Percentiles rank a stretch among this genome's conserved stretches.
phyloP scores from a whole-genome alignment of 2,888 invertebrate genomes.

The Sceliomorpha sp. region DNA sequence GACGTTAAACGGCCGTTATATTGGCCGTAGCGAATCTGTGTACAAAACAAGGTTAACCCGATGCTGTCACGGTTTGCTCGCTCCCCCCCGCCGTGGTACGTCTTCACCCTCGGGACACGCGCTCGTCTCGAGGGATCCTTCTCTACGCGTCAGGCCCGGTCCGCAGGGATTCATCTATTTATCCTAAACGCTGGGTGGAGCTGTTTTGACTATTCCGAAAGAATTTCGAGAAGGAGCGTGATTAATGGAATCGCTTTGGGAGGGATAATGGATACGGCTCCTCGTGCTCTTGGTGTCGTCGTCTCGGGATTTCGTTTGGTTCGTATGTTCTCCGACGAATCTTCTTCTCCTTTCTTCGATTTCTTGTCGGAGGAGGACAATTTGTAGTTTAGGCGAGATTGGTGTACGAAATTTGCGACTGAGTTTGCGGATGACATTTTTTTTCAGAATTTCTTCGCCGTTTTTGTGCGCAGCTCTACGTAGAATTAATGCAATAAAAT shows the following conservation, averaged over 20 bases:
- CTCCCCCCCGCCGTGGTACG: slow-evolving; percentile 11
- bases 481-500: too few relatives aligned
- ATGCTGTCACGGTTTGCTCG: slow-evolving; percentile 55
- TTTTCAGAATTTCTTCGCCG: too few relatives aligned
- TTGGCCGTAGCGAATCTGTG: slow-evolving; percentile 75
- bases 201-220: slow-evolving; percentile 69
- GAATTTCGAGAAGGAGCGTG: slow-evolving; percentile 19
- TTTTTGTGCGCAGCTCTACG: too few relatives aligned
- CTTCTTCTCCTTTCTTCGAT: too few relatives aligned
- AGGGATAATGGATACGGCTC: too few relatives aligned
- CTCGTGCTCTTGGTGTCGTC: too few relatives aligned
- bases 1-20: slow-evolving; percentile 72
- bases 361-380: too few relatives aligned
- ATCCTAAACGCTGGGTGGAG: slow-evolving; percentile 63
- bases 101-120: slow-evolving; percentile 49
- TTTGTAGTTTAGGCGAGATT: too few relatives aligned
- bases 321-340: too few relatives aligned
- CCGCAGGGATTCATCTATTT: slow-evolving; percentile 44
- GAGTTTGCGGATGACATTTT: too few relatives aligned
- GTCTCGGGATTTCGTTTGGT: too few relatives aligned
- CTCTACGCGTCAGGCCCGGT: slow-evolving; percentile 14
- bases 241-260: slow-evolving; percentile 8
- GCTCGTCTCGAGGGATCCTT: slow-evolving; percentile 47
- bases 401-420: too few relatives aligned
- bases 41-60: slow-evolving; percentile 74